Evolutionary conservation across 1,140 invertebrate species (phyloP).

Genomic region (Pogonomyrmex californicus): DNA sequence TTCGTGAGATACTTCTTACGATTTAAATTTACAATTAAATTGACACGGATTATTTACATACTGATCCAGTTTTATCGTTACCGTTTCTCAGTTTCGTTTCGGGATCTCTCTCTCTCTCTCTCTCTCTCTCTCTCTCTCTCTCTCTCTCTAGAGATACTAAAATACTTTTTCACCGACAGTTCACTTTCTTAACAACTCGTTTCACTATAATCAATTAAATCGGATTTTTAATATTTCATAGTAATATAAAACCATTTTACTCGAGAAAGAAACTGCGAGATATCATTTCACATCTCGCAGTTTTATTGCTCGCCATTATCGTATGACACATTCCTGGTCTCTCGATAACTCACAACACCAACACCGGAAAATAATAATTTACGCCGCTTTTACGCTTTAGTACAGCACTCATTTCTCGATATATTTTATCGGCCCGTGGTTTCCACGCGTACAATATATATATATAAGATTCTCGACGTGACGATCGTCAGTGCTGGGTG

Average conservation of each 20-base stretch:
- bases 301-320: not conserved
- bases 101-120: too few relatives aligned
- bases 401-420: not conserved
- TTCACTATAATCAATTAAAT: not conserved
- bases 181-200: not conserved
- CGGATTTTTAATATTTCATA: conserved; percentile 4
- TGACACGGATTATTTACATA: not conserved
- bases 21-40: not conserved
- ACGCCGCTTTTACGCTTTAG: not conserved
- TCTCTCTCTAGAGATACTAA: not conserved
- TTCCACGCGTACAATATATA: not conserved
- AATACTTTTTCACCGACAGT: not conserved
- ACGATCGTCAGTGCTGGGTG: not conserved
- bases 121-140: too few relatives aligned
- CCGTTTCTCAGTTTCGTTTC: not conserved
- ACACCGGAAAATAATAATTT: conserved; percentile 17
- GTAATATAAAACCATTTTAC: not conserved
- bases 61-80: not conserved
- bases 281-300: not conserved
- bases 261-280: not conserved
- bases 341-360: not conserved
- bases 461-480: conserved; percentile 28
- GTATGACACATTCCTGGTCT: not conserved
- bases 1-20: not conserved
- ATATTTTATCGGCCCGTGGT: conserved; percentile 1